phyloP scores from a whole-genome alignment of 2,113 vertebrate species.

The Salminus brasiliensis region DNA sequence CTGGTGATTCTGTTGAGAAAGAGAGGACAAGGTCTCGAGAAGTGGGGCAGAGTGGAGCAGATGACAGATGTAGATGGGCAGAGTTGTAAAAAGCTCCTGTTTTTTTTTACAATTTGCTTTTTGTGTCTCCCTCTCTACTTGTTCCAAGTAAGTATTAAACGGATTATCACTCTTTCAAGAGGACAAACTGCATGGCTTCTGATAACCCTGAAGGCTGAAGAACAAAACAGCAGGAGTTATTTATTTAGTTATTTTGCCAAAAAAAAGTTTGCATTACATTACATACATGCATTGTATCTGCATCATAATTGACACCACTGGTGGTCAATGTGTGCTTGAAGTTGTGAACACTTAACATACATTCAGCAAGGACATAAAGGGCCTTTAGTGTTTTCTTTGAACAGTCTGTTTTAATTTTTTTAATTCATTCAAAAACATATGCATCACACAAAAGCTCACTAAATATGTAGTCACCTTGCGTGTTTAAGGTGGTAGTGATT shows the following conservation, averaged over 20 bases:
- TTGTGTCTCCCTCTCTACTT: constrained; percentile 71
- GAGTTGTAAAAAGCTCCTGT: background rate
- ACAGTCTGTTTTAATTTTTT: too few species aligned
- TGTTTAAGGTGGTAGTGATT: too few species aligned
- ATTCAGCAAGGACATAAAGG: too few species aligned
- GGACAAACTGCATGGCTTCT: constrained; percentile 67
- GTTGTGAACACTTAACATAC: too few species aligned
- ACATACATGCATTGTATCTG: background rate
- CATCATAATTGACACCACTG: background rate
- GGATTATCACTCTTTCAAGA: constrained; percentile 90
- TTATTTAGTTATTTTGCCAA: background rate
- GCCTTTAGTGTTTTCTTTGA: too few species aligned
- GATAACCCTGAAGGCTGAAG: constrained; percentile 67
- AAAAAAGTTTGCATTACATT: too few species aligned
- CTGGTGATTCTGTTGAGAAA: constrained; percentile 39
- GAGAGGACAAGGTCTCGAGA: background rate
- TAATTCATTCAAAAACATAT: too few species aligned
- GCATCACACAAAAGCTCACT: too few species aligned
- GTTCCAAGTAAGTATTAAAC: constrained; percentile 90
- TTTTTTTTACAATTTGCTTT: constrained; percentile 13
- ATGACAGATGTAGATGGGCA: background rate
- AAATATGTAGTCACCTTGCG: too few species aligned
- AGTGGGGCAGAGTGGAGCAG: background rate
- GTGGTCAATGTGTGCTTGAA: too few species aligned
- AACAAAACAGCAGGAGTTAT: background rate